Evolutionary conservation across 2,888 invertebrate species (phyloP), one percentile per base, ranked within the genome.

Genomic region (Leptura quadrifasciata): DNA sequence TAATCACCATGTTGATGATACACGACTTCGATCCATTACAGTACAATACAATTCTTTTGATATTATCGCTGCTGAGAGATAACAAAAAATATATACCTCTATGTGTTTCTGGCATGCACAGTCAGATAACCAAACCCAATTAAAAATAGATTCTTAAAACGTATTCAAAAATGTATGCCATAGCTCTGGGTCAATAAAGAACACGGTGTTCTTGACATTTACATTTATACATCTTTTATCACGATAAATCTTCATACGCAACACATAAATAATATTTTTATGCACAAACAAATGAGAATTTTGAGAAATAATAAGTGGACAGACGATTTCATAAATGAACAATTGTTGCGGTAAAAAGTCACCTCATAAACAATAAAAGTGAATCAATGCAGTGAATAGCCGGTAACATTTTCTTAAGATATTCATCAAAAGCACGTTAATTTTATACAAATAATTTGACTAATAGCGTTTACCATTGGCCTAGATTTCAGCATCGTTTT

Each of bases 171-270:
- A 47, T 47, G 47, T n/a, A 47, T n/a, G 47, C 47, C 47, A 47
- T 47, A 47, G n/a, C 47, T 69, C 54, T 63, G 54, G 74, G 76
- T 75, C 77, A 77, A 77, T 75, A 69, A 72, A 75, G 72, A 75
- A 77, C 77, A 77, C 70, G 72, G 72, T 75, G 75, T 73, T 75
- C 77, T 73, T 77, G 77, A 77, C 77, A 75, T 77, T 75, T 77
- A 72, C 72, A 77, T 69, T 31, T 47, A 77, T 77, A 77, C 75
- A 77, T 75, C 77, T 77, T 77, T 77, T 72, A 72, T 69, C 57
- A 61, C 73, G 77, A 77, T 77, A 75, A 77, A 77, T 77, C 73
- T 75, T 70, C 35, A 65, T 61, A 64, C 65, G 58, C 52, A 73
- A 71, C 60, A 31, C 72, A 77, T 77, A 75, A 77, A 75, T 70